phyloP scores from a whole-genome alignment of 37 sponge, comb jelly and placozoan genomes.

The Spongia lamella region DNA sequence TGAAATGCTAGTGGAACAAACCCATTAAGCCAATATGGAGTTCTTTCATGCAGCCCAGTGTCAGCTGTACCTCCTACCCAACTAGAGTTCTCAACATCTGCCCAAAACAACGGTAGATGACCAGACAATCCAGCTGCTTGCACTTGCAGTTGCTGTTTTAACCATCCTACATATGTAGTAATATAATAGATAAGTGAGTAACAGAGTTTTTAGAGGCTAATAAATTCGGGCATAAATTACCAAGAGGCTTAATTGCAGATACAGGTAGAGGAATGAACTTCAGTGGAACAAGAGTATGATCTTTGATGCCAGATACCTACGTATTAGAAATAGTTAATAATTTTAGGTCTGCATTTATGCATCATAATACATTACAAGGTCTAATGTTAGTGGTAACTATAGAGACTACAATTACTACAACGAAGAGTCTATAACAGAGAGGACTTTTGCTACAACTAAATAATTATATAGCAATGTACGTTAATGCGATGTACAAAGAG shows the following conservation, averaged over 20 bases:
- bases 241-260: conserved; percentile 56
- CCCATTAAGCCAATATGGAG: conserved; percentile 86
- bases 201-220: background rate
- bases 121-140: conserved; percentile 76
- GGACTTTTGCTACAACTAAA: too few relatives aligned
- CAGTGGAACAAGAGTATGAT: conserved; percentile 43
- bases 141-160: conserved; percentile 42
- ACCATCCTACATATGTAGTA: conserved; percentile 51
- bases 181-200: conserved; percentile 6
- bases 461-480: too few relatives aligned
- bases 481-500: too few relatives aligned
- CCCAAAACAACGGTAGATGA: conserved; percentile 68
- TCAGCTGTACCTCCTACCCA: conserved; percentile 77
- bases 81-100: conserved; percentile 68
- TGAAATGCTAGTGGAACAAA: conserved; percentile 77
- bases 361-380: too few relatives aligned
- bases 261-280: conserved; percentile 44
- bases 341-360: too few relatives aligned
- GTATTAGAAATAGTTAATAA: too few relatives aligned
- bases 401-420: too few relatives aligned
- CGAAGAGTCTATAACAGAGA: too few relatives aligned
- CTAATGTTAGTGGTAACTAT: too few relatives aligned
- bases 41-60: conserved; percentile 63
- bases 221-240: conserved; percentile 6
- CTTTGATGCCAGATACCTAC: conserved; percentile 65